Conservation (phyloP, 2,888 invertebrate genomes). For the Lottia gigantea region DNA sequence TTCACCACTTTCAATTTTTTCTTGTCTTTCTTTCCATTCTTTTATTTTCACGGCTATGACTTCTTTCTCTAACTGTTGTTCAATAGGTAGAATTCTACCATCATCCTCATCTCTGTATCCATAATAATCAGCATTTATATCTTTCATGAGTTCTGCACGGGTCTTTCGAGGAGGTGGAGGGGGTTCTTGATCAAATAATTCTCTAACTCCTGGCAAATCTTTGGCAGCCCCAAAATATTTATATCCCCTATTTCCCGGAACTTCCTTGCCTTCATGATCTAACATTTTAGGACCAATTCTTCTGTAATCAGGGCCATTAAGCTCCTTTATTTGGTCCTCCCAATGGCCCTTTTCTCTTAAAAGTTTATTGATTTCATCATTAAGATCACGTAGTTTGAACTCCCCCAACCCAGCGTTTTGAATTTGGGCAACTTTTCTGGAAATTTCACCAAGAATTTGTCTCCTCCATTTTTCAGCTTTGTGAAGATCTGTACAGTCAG, state of each 20-base stretch:
- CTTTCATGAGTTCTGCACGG: conserved; percentile 95
- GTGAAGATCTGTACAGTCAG: conserved; percentile 90
- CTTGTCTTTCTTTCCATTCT: conserved; percentile 78
- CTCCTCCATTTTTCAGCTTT: conserved; percentile 96
- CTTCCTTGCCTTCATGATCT: conserved; percentile 79
- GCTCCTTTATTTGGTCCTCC: conserved; percentile 94
- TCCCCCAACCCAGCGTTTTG: conserved; percentile 99
- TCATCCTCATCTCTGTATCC: conserved; percentile 99
- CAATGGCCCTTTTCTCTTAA: conserved; percentile 96
- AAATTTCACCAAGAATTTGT: conserved; percentile 96
- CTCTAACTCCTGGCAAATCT: conserved; percentile 96
- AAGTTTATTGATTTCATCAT: conserved; percentile 99
- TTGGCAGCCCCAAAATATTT: conserved; percentile 97
- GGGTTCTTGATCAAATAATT: conserved; percentile 90
- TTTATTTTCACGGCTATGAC: conserved; percentile 75
- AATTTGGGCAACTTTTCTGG: conserved; percentile 98
- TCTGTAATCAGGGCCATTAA: conserved; percentile 89
- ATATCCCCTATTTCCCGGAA: conserved; percentile 97
- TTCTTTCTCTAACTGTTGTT: conserved; percentile 81
- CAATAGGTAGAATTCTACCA: conserved; percentile 89
- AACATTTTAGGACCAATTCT: conserved; percentile 86
- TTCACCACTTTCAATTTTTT: conserved; percentile 60
- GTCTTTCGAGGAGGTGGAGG: conserved; percentile 91
- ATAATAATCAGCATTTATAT: conserved; percentile 98
- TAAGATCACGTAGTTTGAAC: conserved; percentile 95